phyloP scores from a whole-genome alignment of 2,797 vertebrate species.

The Thripadectes ignobilis region DNA sequence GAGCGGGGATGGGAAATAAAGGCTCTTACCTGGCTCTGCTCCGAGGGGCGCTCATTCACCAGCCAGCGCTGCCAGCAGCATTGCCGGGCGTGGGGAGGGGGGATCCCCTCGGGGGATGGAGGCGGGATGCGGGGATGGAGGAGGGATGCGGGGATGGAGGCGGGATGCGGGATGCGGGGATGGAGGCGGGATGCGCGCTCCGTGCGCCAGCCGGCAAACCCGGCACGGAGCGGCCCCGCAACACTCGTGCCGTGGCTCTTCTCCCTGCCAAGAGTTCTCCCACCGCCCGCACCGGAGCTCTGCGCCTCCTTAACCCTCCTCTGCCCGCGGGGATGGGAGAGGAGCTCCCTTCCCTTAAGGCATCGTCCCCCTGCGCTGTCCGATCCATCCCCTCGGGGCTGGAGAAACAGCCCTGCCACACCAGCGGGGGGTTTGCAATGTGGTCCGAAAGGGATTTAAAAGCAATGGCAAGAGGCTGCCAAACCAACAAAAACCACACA shows the following conservation, averaged over 20 bases:
- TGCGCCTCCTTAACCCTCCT: slow-evolving; percentile 47
- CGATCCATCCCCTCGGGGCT: neutral
- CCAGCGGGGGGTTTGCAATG: neutral
- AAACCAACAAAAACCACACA: neutral
- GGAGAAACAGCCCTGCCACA: neutral
- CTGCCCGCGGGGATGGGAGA: neutral
- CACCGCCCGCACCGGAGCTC: neutral
- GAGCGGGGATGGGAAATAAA: neutral
- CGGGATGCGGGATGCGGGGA: neutral
- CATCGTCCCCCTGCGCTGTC: neutral
- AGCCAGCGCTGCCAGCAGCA: neutral
- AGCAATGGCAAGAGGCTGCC: neutral
- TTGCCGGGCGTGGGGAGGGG: neutral
- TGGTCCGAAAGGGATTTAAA: neutral
- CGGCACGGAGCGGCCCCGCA: neutral
- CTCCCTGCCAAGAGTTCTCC: neutral
- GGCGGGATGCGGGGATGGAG: too few species aligned
- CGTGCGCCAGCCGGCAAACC: neutral
- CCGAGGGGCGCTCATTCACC: slow-evolving; percentile 31
- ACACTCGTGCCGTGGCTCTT: neutral
- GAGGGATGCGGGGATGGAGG: too few species aligned
- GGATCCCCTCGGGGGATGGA: neutral
- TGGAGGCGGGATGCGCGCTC: neutral
- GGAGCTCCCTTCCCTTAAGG: neutral
- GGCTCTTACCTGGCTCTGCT: slow-evolving; percentile 68